Evolutionary conservation across 1,140 invertebrate species (phyloP).

Genomic region (Vanessa atalanta): DNA sequence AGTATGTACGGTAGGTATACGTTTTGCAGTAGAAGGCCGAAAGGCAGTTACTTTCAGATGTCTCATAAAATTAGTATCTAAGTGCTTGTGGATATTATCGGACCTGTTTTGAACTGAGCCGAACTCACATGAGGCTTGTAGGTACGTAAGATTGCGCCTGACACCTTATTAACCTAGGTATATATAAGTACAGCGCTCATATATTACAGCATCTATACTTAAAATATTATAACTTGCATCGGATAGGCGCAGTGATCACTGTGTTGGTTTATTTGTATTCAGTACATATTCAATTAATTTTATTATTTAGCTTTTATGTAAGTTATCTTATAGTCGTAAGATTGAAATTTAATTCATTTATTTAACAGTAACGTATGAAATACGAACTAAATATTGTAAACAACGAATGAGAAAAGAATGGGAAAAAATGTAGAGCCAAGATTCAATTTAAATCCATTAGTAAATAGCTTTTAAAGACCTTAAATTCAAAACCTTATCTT

Average conservation of each 20-base stretch:
- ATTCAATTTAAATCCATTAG: neutral
- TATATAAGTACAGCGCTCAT: constrained; percentile 46
- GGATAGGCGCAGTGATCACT: constrained; percentile 30
- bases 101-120: constrained; percentile 58
- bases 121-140: constrained; percentile 57
- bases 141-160: constrained; percentile 62
- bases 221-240: constrained; percentile 26
- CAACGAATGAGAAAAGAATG: constrained; percentile 1
- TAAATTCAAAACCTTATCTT: too few relatives aligned
- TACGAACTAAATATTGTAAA: constrained; percentile 19
- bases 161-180: constrained; percentile 61
- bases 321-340: constrained; percentile 36
- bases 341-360: constrained; percentile 21
- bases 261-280: constrained; percentile 46
- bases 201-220: constrained; percentile 40
- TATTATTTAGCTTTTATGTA: constrained; percentile 40
- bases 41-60: constrained; percentile 60
- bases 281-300: constrained; percentile 42
- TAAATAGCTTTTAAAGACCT: neutral
- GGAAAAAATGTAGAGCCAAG: neutral
- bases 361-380: neutral
- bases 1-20: constrained; percentile 34
- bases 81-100: constrained; percentile 66
- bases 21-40: constrained; percentile 44
- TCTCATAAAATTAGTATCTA: constrained; percentile 77